A percentile compares a stretch with the other conserved stretches of the same genome.
Evolutionary conservation across 2,888 invertebrate genomes (phyloP).

Genomic region (Cancer borealis): DNA sequence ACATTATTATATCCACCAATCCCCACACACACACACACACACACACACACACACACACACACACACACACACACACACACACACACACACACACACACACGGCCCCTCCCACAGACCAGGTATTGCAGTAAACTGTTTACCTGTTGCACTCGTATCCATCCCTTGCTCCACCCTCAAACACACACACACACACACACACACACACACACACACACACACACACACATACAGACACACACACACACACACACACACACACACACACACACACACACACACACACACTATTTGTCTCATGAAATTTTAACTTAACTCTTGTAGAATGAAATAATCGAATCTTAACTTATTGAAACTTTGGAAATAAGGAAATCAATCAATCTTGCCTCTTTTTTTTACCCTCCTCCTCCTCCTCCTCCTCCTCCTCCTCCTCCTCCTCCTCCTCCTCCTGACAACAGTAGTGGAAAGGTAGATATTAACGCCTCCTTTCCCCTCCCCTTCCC

Average conservation of each 20-base stretch:
- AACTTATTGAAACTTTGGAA: too few species aligned
- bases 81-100: slow-evolving; percentile 40
- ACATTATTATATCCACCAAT: background rate
- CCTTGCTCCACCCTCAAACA: background rate
- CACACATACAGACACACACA: slow-evolving; percentile 39
- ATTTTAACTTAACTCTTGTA: background rate
- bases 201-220: slow-evolving; percentile 45
- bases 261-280: slow-evolving; percentile 9
- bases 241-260: slow-evolving; percentile 48
- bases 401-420: background rate
- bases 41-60: slow-evolving; percentile 48
- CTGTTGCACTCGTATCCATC: background rate
- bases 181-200: slow-evolving; percentile 49
- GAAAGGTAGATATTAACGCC: too few species aligned
- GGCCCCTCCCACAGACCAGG: background rate
- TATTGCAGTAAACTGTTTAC: slow-evolving; percentile 30
- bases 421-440: background rate
- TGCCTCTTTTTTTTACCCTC: background rate
- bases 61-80: slow-evolving; percentile 52
- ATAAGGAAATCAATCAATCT: background rate
- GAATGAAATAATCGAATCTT: background rate
- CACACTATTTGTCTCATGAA: background rate
- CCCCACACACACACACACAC: slow-evolving; percentile 50
- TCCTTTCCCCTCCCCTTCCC: background rate
- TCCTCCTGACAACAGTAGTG: background rate